Evolutionary conservation across 2,888 invertebrate genomes (phyloP).

Genomic region (Ophion slaviceki): DNA sequence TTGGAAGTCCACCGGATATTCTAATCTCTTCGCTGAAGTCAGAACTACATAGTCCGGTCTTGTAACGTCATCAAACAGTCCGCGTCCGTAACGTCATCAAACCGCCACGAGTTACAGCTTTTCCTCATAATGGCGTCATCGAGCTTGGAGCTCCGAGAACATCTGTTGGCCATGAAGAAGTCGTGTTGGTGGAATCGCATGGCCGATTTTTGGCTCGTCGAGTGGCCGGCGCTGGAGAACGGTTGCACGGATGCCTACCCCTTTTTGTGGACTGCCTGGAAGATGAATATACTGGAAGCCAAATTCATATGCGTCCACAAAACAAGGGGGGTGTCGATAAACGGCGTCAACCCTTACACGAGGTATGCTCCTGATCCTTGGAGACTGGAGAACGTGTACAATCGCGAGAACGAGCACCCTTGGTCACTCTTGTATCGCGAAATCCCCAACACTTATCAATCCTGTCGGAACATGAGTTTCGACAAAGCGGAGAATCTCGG

Average conservation of each 20-base stretch:
- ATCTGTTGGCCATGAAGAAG: slow-evolving; percentile 31
- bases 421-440: slow-evolving; percentile 19
- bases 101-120: background rate
- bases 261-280: slow-evolving; percentile 61
- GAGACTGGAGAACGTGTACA: slow-evolving; percentile 31
- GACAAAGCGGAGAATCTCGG: slow-evolving; percentile 12
- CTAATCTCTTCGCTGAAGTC: background rate
- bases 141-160: background rate
- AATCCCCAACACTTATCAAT: background rate
- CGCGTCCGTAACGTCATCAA: background rate
- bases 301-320: slow-evolving; percentile 62
- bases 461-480: slow-evolving; percentile 21
- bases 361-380: slow-evolving; percentile 55
- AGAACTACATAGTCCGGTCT: background rate
- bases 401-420: slow-evolving; percentile 3
- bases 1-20: background rate
- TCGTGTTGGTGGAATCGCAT: slow-evolving; percentile 67
- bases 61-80: no score
- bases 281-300: slow-evolving; percentile 57
- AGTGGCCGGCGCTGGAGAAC: slow-evolving; percentile 2
- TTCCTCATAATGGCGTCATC: slow-evolving; percentile 5
- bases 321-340: slow-evolving; percentile 32
- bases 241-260: slow-evolving; percentile 56
- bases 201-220: slow-evolving; percentile 57
- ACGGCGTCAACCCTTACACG: slow-evolving; percentile 67